These are phyloP conservation scores for Akabosia matsudoensis DNA, from an alignment of 1,140 invertebrate species.

Conservation along the genomic window DNA sequence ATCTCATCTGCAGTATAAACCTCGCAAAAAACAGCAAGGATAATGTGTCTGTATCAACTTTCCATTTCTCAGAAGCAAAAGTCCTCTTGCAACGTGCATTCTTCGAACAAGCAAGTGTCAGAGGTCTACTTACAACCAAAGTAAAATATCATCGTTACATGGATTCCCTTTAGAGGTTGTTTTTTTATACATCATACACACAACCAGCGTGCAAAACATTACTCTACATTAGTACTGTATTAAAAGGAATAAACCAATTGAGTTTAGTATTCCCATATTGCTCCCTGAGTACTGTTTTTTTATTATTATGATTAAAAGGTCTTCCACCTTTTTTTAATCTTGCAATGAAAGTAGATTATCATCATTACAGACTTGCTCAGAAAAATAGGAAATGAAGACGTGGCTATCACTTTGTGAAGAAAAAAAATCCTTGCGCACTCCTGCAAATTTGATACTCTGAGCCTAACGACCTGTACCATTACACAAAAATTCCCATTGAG, in stretches of 20 bases:
- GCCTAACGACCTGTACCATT: no score
- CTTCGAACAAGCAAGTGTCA: not conserved
- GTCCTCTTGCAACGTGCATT: not conserved
- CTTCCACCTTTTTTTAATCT: not conserved
- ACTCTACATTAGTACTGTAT: not conserved
- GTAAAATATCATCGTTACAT: not conserved
- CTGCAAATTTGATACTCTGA: not conserved
- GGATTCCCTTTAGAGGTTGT: not conserved
- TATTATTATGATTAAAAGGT: conserved; percentile 21
- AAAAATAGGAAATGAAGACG: not conserved
- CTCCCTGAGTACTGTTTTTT: not conserved
- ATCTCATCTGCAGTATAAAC: not conserved
- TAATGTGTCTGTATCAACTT: not conserved
- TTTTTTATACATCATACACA: not conserved
- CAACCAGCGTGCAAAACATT: not conserved
- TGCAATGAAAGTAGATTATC: not conserved
- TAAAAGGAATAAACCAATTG: not conserved
- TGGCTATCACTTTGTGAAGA: not conserved
- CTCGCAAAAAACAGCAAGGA: not conserved
- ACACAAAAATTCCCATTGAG: no score
- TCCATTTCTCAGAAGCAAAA: not conserved
- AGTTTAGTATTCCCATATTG: conserved; percentile 2
- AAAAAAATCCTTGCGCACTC: not conserved
- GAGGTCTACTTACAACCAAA: not conserved
- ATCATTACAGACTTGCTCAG: not conserved